Evolutionary conservation across 64 coral and sea anemone genomes (phyloP).

Genomic region (Anthopleura sola): DNA sequence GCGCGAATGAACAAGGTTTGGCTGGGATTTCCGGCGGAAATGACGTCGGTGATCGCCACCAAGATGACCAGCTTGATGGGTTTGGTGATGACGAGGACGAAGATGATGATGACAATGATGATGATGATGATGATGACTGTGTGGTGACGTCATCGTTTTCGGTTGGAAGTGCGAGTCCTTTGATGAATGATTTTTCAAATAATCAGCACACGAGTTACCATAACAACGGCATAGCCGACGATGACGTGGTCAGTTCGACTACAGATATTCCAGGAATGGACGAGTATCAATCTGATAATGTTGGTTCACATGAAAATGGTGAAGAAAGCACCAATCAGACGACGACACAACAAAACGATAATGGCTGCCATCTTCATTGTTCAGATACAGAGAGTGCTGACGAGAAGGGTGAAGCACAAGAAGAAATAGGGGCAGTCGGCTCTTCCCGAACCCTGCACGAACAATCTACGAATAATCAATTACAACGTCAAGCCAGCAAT

Average conservation of each 20-base stretch:
- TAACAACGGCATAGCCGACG: constrained; percentile 24
- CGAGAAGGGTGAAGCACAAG: constrained; percentile 44
- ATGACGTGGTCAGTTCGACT: constrained; percentile 71
- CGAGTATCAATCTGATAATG: constrained; percentile 2
- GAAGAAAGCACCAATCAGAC: background rate
- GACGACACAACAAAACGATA: background rate
- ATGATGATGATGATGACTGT: constrained; percentile 78
- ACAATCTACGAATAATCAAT: background rate
- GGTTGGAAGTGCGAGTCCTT: constrained; percentile 63
- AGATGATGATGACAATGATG: constrained; percentile 52
- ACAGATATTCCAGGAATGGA: constrained; percentile 24
- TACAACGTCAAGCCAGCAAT: background rate
- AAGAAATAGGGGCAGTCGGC: constrained; percentile 1
- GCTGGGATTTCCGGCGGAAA: constrained; percentile 8
- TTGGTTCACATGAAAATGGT: background rate
- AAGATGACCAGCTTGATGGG: constrained; percentile 66
- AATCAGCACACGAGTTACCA: constrained; percentile 4
- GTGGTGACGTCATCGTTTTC: constrained; percentile 93
- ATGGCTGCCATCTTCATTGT: constrained; percentile 33
- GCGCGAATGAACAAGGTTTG: constrained; percentile 35
- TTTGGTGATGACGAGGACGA: constrained; percentile 78
- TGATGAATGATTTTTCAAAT: constrained; percentile 53
- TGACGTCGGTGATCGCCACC: constrained; percentile 29
- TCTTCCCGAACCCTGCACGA: background rate
- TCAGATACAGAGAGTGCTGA: constrained; percentile 64